A percentile compares a stretch with the other conserved stretches of the same genome.
These are phyloP conservation scores for Plemyria rubiginata DNA, from an alignment of 2,888 invertebrate genomes.

Conservation along the genomic window DNA sequence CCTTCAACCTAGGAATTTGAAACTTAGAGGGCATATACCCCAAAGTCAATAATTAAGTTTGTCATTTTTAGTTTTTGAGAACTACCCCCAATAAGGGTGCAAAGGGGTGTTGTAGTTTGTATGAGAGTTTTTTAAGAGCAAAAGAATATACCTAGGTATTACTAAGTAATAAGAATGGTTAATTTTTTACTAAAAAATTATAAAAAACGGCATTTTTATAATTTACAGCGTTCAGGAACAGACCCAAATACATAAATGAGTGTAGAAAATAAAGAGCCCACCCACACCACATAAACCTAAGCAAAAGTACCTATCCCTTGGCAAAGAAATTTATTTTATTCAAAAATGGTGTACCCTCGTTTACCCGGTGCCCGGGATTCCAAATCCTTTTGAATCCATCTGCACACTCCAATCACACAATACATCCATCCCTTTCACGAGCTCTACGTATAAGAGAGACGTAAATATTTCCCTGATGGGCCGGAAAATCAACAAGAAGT, in stretches of 20 bases:
- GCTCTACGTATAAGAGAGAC: conserved; percentile 47
- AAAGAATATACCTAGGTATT: no score
- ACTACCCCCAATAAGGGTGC: no score
- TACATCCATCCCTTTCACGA: conserved; percentile 44
- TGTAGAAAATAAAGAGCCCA: conserved; percentile 8
- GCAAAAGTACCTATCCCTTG: conserved; percentile 30
- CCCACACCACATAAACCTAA: conserved; percentile 25
- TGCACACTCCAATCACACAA: conserved; percentile 47
- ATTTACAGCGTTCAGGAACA: background rate
- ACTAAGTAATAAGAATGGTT: no score
- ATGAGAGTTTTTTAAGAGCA: no score
- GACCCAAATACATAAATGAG: background rate
- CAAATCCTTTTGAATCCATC: conserved; percentile 65
- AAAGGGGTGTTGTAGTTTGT: no score
- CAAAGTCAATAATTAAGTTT: no score
- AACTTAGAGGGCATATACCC: no score
- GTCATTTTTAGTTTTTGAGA: no score
- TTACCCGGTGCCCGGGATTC: conserved; percentile 44
- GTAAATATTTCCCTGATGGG: conserved; percentile 50
- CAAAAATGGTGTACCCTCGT: conserved; percentile 42
- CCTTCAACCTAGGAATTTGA: no score
- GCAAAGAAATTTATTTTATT: conserved; percentile 40
- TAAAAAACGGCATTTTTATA: no score
- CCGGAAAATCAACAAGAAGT: conserved; percentile 70
- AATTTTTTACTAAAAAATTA: no score